phyloP scores from a whole-genome alignment of 1,140 invertebrate genomes.

The Drosophila virilis region DNA sequence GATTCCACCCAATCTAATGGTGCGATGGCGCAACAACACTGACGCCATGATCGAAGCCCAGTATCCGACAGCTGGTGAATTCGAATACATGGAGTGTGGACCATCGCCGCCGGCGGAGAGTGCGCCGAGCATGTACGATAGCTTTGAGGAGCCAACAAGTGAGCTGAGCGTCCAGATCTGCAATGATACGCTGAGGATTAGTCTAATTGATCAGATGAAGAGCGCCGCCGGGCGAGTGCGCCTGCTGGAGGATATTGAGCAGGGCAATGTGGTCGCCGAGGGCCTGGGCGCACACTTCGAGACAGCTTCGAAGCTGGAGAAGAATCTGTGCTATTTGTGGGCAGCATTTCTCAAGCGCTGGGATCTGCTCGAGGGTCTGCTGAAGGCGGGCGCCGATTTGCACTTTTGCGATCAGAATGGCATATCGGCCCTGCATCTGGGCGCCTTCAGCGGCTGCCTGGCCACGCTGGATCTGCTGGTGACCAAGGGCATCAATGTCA shows the following conservation, averaged over 20 bases:
- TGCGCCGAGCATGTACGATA: conserved; percentile 89
- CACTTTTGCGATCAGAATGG: conserved; percentile 89
- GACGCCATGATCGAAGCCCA: conserved; percentile 87
- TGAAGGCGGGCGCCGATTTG: conserved; percentile 88
- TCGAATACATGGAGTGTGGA: conserved; percentile 90
- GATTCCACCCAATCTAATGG: conserved; percentile 83
- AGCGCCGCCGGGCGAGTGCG: conserved; percentile 87
- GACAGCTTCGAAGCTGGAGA: conserved; percentile 87
- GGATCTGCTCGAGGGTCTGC: conserved; percentile 87
- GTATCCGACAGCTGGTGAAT: conserved; percentile 87
- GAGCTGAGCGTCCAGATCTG: conserved; percentile 90
- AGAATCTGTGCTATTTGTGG: conserved; percentile 89
- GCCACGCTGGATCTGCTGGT: conserved; percentile 89
- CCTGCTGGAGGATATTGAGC: conserved; percentile 89
- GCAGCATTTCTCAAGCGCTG: conserved; percentile 88
- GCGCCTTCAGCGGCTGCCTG: conserved; percentile 90
- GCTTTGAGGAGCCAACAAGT: conserved; percentile 88
- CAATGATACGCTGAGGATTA: conserved; percentile 89
- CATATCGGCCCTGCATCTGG: conserved; percentile 89
- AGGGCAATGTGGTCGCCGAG: conserved; percentile 86
- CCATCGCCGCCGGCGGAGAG: conserved; percentile 90
- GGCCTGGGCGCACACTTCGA: conserved; percentile 85
- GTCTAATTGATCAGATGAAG: conserved; percentile 89
- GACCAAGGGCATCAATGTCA: conserved; percentile 88
- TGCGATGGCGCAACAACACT: conserved; percentile 85